phyloP scores from a whole-genome alignment of 1,140 invertebrate genomes.

The Atta cephalotes region DNA sequence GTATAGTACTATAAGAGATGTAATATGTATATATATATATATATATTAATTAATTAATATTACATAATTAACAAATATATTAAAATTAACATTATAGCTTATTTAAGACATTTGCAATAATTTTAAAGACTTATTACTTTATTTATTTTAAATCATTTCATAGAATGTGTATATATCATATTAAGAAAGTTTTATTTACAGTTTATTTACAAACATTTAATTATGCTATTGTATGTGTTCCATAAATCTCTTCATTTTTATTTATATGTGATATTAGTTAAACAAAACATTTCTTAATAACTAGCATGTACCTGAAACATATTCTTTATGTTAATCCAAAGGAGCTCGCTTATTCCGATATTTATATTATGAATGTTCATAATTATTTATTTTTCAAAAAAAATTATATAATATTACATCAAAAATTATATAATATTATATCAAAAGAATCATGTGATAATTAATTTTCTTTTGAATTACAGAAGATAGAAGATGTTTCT shows the following conservation, averaged over 20 bases:
- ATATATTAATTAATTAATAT: not conserved
- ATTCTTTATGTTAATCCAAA: conserved; percentile 43
- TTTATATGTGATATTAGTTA: conserved; percentile 55
- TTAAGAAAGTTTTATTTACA: not conserved
- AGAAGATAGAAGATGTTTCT: not conserved
- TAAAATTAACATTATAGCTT: conserved; percentile 29
- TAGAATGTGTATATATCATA: not conserved
- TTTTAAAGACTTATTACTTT: conserved; percentile 20
- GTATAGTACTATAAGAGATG: conserved; percentile 17
- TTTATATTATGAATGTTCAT: not conserved
- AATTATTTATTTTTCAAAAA: not conserved
- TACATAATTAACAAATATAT: conserved; percentile 8
- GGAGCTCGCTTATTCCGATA: not conserved
- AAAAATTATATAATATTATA: not conserved
- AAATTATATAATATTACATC: too few species aligned
- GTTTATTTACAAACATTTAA: conserved; percentile 20
- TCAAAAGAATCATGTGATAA: too few species aligned
- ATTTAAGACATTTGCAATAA: conserved; percentile 29
- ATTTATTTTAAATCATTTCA: conserved; percentile 25
- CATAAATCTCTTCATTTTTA: not conserved
- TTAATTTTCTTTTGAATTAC: not conserved
- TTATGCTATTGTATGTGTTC: conserved; percentile 9
- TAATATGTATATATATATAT: not conserved
- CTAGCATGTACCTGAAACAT: conserved; percentile 59
- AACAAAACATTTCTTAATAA: conserved; percentile 29